A percentile compares a stretch with the other conserved stretches of the same genome.
These are phyloP conservation scores for Acarapis woodi DNA, from an alignment of 1,140 invertebrate genomes.

Conservation along the genomic window DNA sequence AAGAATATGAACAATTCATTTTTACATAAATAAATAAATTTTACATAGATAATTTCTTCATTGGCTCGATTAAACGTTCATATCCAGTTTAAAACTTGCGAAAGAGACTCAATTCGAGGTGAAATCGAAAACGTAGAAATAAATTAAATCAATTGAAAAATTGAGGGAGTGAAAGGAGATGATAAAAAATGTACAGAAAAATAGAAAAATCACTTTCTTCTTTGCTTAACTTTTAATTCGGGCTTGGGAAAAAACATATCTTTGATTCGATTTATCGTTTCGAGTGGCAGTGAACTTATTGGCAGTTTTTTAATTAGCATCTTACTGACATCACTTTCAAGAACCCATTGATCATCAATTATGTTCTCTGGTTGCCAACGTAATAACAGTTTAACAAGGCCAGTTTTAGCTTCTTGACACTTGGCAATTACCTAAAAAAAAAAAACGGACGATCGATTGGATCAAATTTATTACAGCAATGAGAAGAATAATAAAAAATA, in stretches of 20 bases:
- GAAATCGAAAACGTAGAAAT: not conserved
- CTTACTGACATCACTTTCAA: constrained; percentile 13
- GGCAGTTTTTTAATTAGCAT: constrained; percentile 14
- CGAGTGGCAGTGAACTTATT: constrained; percentile 14
- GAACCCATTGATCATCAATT: constrained; percentile 14
- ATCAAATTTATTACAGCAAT: constrained; percentile 3
- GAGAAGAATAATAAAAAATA: not conserved
- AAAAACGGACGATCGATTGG: constrained; percentile 4
- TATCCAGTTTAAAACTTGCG: no score
- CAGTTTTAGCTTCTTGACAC: constrained; percentile 26
- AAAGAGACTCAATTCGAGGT: no score
- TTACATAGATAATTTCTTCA: no score
- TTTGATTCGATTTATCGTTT: constrained; percentile 4
- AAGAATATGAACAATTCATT: no score
- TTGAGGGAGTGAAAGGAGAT: not conserved
- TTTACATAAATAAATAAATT: no score
- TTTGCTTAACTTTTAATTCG: not conserved
- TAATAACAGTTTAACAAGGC: constrained; percentile 28
- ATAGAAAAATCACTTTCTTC: not conserved
- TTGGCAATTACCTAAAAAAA: constrained; percentile 13
- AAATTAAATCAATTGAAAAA: not conserved
- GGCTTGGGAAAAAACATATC: not conserved
- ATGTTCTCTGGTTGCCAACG: constrained; percentile 34
- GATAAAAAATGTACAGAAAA: not conserved
- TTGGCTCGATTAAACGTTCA: no score